A percentile compares a stretch with the other conserved stretches of the same genome.
phyloP scores from a whole-genome alignment of 2,797 vertebrate species.

The Scolopax bukidnonensis region DNA sequence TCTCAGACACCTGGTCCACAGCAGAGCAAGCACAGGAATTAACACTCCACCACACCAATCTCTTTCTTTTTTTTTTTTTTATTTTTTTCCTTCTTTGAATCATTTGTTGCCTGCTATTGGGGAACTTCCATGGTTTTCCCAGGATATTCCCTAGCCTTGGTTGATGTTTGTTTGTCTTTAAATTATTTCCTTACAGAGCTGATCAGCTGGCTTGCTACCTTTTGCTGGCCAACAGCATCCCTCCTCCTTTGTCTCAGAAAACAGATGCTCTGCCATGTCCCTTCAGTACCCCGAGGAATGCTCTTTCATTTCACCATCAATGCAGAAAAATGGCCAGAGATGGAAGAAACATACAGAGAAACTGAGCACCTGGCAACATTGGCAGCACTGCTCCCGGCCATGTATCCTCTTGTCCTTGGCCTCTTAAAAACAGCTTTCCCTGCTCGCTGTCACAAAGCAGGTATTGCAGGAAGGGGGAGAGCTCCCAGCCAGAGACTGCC shows the following conservation, averaged over 20 bases:
- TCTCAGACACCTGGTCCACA: background rate
- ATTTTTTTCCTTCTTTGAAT: background rate
- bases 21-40: background rate
- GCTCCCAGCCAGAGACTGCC: background rate
- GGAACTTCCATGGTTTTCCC: background rate
- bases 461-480: background rate
- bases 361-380: background rate
- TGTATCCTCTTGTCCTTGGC: background rate
- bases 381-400: accelerated
- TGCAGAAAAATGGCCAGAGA: background rate
- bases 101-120: background rate
- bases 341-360: background rate
- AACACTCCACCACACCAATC: background rate
- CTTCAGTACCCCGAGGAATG: background rate
- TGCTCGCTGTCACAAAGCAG: accelerated
- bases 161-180: background rate
- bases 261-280: background rate
- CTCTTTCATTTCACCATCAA: background rate
- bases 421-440: background rate
- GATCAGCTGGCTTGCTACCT: background rate
- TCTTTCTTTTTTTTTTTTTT: background rate
- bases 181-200: background rate
- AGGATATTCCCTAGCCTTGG: background rate
- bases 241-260: background rate
- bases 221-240: background rate